Evolutionary conservation across 2,113 vertebrate species (phyloP), one percentile per base, ranked within the genome.

Genomic region (Oncorhynchus keta): DNA sequence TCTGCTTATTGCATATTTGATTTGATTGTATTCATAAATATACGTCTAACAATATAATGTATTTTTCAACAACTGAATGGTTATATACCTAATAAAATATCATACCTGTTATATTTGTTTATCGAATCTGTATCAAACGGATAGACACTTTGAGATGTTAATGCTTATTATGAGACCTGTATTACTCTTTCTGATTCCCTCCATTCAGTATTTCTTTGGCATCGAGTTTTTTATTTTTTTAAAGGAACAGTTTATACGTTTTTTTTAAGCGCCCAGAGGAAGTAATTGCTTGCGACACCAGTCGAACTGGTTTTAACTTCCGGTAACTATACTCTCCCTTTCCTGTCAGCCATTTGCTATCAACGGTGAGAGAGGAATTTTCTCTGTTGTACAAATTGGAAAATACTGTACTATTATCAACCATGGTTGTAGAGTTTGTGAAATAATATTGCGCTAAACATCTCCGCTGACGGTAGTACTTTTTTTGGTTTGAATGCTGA

Each of bases 291-390:
- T 30, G 22, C 11, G 26, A 67, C 61, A 22, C 20, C 12, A 22
- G 16, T n/a, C 20, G 5, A 22, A 9, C 48, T 3, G 16, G 9
- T 73, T 45, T 82, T 5, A 1, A 3, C 64, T 80, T 90, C 90
- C 89, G 82, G 66, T 62, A 1, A 0, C 0, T 11, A 32, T 76
- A 6, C n/a, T 9, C 75, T 28, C 16, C 32, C 89, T 91, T 91
- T 92, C 86, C 85, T 77, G 87, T 89, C 89, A 77, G 89, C 89
- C 89, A 85, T 89, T 84, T 72, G 74, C 84, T 72, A 55, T 5
- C 18, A 1, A 82, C 80, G 89, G 91, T 92, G 30, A 1, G 91
- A 84, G 0, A 70, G 20, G 35, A 3, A n/a, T 26, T 22, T 22
- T 65, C 81, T 79, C 84, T 79, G 59, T 20, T 64, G 1, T 13